Evolutionary conservation across 1,140 invertebrate species (phyloP).

Genomic region (Lutraria rhynchaena): DNA sequence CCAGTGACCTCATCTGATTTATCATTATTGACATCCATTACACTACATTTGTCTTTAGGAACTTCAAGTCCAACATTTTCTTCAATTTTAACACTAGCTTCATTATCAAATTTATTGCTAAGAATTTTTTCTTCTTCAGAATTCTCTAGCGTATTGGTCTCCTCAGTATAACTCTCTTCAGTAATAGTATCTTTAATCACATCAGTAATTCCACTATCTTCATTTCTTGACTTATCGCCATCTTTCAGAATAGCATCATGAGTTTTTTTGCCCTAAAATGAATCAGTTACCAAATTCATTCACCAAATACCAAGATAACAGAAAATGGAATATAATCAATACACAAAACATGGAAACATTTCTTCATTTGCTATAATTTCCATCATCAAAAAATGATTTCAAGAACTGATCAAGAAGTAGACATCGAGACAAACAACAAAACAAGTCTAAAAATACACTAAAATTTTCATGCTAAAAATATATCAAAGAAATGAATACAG

Average conservation of each 20-base stretch:
- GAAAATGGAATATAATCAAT: not conserved
- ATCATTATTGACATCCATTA: not conserved
- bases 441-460: too few species aligned
- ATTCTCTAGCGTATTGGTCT: conserved; percentile 20
- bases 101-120: not conserved
- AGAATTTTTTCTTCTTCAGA: conserved; percentile 1
- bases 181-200: conserved; percentile 26
- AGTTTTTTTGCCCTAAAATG: conserved; percentile 13
- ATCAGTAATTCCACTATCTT: conserved; percentile 10
- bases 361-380: too few species aligned
- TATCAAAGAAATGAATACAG: too few species aligned
- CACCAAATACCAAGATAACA: not conserved
- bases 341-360: too few species aligned
- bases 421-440: too few species aligned
- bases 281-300: too few species aligned
- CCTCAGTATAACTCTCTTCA: conserved; percentile 31
- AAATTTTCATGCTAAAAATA: too few species aligned
- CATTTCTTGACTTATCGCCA: not conserved
- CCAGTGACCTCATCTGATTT: too few species aligned
- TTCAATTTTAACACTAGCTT: not conserved
- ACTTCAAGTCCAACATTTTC: too few species aligned
- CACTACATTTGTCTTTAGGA: not conserved
- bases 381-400: too few species aligned
- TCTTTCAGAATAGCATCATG: conserved; percentile 11
- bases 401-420: too few species aligned